phyloP scores from a whole-genome alignment of 2,113 vertebrate genomes.

The Xiphias gladius region DNA sequence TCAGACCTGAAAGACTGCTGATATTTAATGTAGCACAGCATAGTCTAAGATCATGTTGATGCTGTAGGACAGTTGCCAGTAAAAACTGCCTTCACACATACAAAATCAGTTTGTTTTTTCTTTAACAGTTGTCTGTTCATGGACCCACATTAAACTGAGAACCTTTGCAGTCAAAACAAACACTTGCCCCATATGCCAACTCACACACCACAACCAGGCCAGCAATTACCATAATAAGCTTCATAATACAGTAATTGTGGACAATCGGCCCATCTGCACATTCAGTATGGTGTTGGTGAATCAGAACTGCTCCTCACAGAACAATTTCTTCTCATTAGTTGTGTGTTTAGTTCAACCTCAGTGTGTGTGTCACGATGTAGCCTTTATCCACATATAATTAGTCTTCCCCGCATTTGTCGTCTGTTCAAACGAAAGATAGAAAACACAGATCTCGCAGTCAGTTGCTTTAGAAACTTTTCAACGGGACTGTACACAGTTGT shows the following conservation, averaged over 20 bases:
- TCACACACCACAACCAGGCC: slow-evolving; percentile 12
- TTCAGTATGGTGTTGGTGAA: background rate
- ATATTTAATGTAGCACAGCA: slow-evolving; percentile 75
- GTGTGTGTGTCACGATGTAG: background rate
- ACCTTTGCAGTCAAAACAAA: slow-evolving; percentile 26
- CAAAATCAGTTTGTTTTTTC: slow-evolving; percentile 12
- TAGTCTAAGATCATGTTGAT: slow-evolving; percentile 68
- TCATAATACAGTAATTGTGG: background rate
- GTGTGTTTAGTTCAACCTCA: background rate
- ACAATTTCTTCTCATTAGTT: background rate
- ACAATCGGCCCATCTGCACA: slow-evolving; percentile 1
- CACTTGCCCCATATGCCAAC: slow-evolving; percentile 15
- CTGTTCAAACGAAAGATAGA: background rate
- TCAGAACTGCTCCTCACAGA: background rate
- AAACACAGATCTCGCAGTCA: background rate
- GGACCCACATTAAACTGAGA: slow-evolving; percentile 36
- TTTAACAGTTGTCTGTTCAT: slow-evolving; percentile 4
- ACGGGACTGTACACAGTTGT: too few species aligned
- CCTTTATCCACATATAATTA: background rate
- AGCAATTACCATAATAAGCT: background rate
- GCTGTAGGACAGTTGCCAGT: slow-evolving; percentile 63
- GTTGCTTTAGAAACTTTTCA: background rate
- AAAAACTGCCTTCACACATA: slow-evolving; percentile 41
- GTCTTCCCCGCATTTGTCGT: background rate
- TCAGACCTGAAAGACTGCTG: slow-evolving; percentile 68